Evolutionary conservation across 2,888 invertebrate genomes (phyloP).

Genomic region (Tubulanus polymorphus): DNA sequence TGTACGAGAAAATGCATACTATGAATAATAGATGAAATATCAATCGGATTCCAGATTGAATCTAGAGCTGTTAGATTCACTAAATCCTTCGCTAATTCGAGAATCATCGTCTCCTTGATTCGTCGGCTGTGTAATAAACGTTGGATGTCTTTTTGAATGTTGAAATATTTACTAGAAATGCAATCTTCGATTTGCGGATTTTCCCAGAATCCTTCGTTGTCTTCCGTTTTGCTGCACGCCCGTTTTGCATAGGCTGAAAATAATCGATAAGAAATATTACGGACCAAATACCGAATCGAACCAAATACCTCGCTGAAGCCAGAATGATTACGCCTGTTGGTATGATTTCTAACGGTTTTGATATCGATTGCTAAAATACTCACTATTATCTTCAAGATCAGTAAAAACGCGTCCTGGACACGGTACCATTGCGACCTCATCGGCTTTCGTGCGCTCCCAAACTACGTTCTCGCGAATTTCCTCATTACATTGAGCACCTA

Average conservation of each 20-base stretch:
- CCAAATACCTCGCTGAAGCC: too few relatives aligned
- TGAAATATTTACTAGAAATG: conserved; percentile 31
- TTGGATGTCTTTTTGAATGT: conserved; percentile 31
- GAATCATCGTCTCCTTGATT: conserved; percentile 28
- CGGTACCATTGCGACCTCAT: conserved; percentile 33
- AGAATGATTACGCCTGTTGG: too few relatives aligned
- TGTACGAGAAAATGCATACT: conserved; percentile 35
- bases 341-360: too few relatives aligned
- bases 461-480: conserved; percentile 48
- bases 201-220: conserved; percentile 47
- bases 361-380: not conserved
- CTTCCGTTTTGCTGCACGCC: conserved; percentile 26
- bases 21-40: conserved; percentile 48
- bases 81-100: conserved; percentile 32
- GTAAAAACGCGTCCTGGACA: conserved; percentile 36
- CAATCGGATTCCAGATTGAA: conserved; percentile 42
- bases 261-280: not conserved
- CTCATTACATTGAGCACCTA: conserved; percentile 51
- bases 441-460: conserved; percentile 46
- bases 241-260: conserved; percentile 17
- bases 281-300: too few relatives aligned
- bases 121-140: too few relatives aligned
- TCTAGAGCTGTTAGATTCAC: conserved; percentile 36
- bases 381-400: not conserved
- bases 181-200: conserved; percentile 46